phyloP scores from a whole-genome alignment of 2,797 vertebrate species.

The Falco concolor region DNA sequence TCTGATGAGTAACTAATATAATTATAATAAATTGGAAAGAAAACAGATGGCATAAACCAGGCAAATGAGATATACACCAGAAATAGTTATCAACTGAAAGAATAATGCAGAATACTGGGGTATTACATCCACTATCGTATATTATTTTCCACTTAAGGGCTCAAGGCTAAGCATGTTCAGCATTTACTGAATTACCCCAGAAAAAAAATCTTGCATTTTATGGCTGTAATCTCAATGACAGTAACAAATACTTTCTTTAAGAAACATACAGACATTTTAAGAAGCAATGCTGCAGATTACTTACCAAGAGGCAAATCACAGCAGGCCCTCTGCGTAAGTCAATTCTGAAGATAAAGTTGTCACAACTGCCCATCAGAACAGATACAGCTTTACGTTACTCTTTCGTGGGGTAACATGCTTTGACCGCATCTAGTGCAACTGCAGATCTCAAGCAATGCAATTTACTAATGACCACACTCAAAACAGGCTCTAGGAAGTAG shows the following conservation, averaged over 20 bases:
- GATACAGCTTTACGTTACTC: background rate
- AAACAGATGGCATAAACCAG: conserved; percentile 52
- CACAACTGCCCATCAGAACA: background rate
- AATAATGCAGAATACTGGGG: background rate
- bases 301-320: background rate
- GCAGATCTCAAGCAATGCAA: background rate
- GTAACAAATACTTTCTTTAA: conserved; percentile 39
- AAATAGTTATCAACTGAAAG: conserved; percentile 39
- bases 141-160: background rate
- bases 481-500: background rate
- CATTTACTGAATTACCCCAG: background rate
- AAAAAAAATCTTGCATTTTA: conserved; percentile 1
- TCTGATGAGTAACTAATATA: conserved; percentile 43
- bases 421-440: background rate
- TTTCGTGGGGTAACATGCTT: background rate
- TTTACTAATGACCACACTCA: background rate
- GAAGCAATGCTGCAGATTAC: background rate
- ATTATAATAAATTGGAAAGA: conserved; percentile 60
- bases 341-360: background rate
- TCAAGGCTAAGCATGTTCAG: background rate
- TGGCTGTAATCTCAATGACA: conserved; percentile 33
- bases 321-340: background rate
- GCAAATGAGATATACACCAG: conserved; percentile 62
- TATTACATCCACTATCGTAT: background rate
- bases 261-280: background rate